phyloP scores from a whole-genome alignment of 1,140 invertebrate genomes.

The Aricia agestis region DNA sequence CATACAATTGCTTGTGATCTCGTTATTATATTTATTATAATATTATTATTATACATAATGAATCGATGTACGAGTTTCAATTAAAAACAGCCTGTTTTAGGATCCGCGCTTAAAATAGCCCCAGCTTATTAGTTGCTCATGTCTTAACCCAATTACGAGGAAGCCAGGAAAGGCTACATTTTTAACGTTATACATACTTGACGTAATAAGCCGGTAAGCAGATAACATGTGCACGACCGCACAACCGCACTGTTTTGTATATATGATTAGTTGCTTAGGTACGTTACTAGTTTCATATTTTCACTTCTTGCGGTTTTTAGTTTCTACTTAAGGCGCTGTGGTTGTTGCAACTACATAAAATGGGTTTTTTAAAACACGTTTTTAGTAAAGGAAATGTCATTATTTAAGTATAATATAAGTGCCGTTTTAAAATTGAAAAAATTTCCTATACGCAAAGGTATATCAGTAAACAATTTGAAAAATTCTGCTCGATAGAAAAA shows the following conservation, averaged over 20 bases:
- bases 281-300: neutral
- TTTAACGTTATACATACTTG: slow-evolving; percentile 15
- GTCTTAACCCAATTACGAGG: slow-evolving; percentile 4
- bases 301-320: neutral
- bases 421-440: too few relatives aligned
- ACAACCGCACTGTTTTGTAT: slow-evolving; percentile 1
- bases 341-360: too few relatives aligned
- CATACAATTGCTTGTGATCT: too few relatives aligned
- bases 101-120: neutral
- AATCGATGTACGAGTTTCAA: too few relatives aligned
- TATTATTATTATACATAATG: too few relatives aligned
- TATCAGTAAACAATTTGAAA: too few relatives aligned
- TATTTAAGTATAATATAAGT: too few relatives aligned
- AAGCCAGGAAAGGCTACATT: neutral
- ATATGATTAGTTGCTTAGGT: neutral
- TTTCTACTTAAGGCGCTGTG: neutral
- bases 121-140: neutral
- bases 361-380: too few relatives aligned
- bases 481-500: too few relatives aligned
- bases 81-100: neutral
- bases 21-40: too few relatives aligned
- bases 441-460: too few relatives aligned
- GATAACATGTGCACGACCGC: slow-evolving; percentile 8
- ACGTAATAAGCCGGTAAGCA: slow-evolving; percentile 13
- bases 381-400: too few relatives aligned